Evolutionary conservation across 2,888 invertebrate genomes (phyloP), one percentile per base, ranked within the genome.

Genomic region (Hydrotaea cyrtoneurina): DNA sequence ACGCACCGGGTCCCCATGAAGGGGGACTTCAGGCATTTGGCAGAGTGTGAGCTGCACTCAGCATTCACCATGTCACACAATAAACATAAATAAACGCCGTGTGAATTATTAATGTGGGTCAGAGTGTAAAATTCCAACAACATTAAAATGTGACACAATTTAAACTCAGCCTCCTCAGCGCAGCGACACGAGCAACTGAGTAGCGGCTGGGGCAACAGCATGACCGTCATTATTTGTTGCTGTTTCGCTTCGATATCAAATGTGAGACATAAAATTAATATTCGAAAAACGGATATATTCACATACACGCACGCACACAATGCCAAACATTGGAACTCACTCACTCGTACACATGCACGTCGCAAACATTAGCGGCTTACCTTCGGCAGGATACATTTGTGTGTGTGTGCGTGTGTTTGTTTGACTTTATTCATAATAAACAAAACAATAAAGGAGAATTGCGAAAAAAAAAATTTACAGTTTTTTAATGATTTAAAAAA

Each of bases 21-120:
- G 59, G 57, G 71, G 80, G 66, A 79, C 46, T 77, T 73, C 26
- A 53, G 72, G 15, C 53, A 72, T 55, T 55, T 55, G 55, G 36
- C 23, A n/a, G 4, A 10, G 78, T 78, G 73, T 74, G 62, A 39
- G 77, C 77, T 85, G 82, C 77, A 82, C 82, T 82, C 85, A 82
- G 69, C 69, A 82, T 82, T 74, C 79, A 57, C 62, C 15, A 15
- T n/a, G 82, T 82, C 82, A 77, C 85, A 85, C 74, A 82, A 80
- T 82, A 80, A 82, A 82, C 79, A 85, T 85, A 82, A 85, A 85
- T 85, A 80, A 82, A 79, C 69, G 82, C 74, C 77, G 74, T 57
- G 73, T 85, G 77, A 82, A 79, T 77, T 82, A 82, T 82, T 85
- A 82, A 85, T 82, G 82, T 79, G 79, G 82, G 82, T 82, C 82